These are phyloP conservation scores for Trichomycterus rosablanca DNA, from an alignment of 2,113 vertebrate species.

Conservation along the genomic window DNA sequence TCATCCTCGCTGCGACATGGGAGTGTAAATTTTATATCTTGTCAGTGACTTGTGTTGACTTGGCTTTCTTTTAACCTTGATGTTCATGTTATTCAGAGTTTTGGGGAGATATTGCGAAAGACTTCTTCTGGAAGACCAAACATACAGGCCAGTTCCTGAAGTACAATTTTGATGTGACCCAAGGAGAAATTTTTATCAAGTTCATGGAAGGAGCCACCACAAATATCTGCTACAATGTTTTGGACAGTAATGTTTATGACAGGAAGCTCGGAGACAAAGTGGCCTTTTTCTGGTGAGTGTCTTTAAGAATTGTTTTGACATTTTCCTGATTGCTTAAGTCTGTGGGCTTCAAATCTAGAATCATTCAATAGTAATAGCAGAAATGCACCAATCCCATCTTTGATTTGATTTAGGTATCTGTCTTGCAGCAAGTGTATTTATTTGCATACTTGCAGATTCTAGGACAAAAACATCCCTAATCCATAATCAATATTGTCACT, in stretches of 20 bases:
- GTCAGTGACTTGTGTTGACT: too few species aligned
- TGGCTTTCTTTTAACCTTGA: neutral
- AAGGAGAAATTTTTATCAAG: constrained; percentile 87
- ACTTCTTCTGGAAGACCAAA: constrained; percentile 89
- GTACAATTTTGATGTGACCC: constrained; percentile 94
- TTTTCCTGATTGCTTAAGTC: too few species aligned
- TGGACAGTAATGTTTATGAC: constrained; percentile 86
- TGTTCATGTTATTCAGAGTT: constrained; percentile 72
- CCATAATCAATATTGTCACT: too few species aligned
- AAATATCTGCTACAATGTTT: constrained; percentile 95
- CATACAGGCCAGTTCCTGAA: constrained; percentile 77
- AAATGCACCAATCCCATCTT: too few species aligned
- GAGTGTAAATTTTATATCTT: too few species aligned
- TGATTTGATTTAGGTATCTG: too few species aligned
- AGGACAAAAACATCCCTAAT: too few species aligned
- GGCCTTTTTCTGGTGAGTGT: constrained; percentile 89
- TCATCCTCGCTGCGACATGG: too few species aligned
- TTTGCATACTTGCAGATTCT: too few species aligned
- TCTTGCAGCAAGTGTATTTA: too few species aligned
- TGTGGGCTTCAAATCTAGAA: too few species aligned
- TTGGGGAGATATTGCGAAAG: constrained; percentile 85
- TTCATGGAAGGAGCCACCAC: constrained; percentile 96
- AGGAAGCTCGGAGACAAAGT: constrained; percentile 87
- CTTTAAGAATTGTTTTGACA: constrained; percentile 8
- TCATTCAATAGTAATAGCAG: too few species aligned